Conservation (phyloP, 2,888 invertebrate genomes). For the Unio pictorum region DNA sequence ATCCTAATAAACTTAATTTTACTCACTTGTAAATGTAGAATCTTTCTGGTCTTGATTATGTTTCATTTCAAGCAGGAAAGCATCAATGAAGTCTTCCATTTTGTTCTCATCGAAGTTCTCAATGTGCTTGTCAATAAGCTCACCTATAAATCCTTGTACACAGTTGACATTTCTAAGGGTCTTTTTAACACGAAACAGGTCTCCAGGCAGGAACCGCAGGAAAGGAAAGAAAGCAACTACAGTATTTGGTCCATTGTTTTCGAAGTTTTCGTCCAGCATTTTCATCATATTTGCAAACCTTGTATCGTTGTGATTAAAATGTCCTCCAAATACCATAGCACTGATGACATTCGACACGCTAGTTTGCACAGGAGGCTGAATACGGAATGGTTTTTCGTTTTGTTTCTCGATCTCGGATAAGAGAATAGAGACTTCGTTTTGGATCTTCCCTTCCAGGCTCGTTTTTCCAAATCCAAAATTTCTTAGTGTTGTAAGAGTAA, state of each 20-base stretch:
- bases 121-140: slow-evolving; percentile 2
- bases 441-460: too few relatives aligned
- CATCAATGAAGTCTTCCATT: slow-evolving; percentile 22
- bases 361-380: slow-evolving; percentile 3
- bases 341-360: slow-evolving; percentile 22
- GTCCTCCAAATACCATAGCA: slow-evolving; percentile 14
- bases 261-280: slow-evolving; percentile 9
- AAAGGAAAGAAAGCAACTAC: too few relatives aligned
- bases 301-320: slow-evolving; percentile 16
- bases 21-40: too few relatives aligned
- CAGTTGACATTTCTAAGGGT: slow-evolving; percentile 1
- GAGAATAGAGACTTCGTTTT: too few relatives aligned
- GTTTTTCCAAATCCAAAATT: too few relatives aligned
- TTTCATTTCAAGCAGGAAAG: slow-evolving; percentile 19
- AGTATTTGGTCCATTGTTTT: too few relatives aligned
- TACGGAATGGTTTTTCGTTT: slow-evolving; percentile 12
- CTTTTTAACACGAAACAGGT: slow-evolving; percentile 6
- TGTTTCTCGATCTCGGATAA: too few relatives aligned
- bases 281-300: slow-evolving; percentile 6
- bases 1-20: too few relatives aligned
- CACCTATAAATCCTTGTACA: slow-evolving; percentile 1
- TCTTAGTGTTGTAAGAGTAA: too few relatives aligned
- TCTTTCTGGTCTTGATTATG: too few relatives aligned
- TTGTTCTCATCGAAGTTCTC: slow-evolving; percentile 1
- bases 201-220: slow-evolving; percentile 2